Base-by-base conservation (phyloP, 2,888 invertebrate genomes). In the Julus scanicus region DNA sequence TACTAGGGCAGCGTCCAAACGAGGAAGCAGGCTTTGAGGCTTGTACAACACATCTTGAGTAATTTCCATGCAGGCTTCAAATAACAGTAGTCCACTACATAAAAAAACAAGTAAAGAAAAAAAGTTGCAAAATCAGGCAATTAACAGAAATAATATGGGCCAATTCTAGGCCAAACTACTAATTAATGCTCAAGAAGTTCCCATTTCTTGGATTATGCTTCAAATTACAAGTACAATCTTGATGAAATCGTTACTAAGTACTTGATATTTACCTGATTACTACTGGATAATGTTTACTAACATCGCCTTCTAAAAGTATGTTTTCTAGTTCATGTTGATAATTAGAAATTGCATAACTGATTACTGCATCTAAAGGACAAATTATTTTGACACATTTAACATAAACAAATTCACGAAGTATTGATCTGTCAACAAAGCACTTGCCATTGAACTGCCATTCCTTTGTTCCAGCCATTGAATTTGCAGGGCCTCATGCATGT, bases 211-310 rank as follows among this genome's bases (percentile, higher is more conserved):
- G 49, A 0, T 49, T 13, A 6, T 49, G 13, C 49, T 5, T 9
- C 13, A 49, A 2, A 49, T 49, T 48, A 48, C 48, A 48, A 13
- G 48, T 48, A 49, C 1, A 29, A 29, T 29, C 29, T 29, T 29
- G 29, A 29, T 29, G 29, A 29, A 29, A 29, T 29, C 29, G 29
- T 29, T 29, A 29, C 29, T 13, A n/a, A n/a, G n/a, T n/a, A 13
- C 49, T 13, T 49, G 49, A 57, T 15, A 57, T 94, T 94, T 93
- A 96, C 96, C 96, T 95, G 87, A 96, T 94, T 91, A 94, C 94
- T 86, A 96, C 93, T 71, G 94, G 94, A 90, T 94, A 95, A 91
- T 95, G 95, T 88, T 94, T 94, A 84, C 94, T 92, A 88, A 92
- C 93, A 91, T 96, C 95, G 6, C 91, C 91, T 90, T 94, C 93